A percentile compares a stretch with the other conserved stretches of the same genome.
phyloP scores from a whole-genome alignment of 1,140 invertebrate species.

The Eupristina koningsbergeri region DNA sequence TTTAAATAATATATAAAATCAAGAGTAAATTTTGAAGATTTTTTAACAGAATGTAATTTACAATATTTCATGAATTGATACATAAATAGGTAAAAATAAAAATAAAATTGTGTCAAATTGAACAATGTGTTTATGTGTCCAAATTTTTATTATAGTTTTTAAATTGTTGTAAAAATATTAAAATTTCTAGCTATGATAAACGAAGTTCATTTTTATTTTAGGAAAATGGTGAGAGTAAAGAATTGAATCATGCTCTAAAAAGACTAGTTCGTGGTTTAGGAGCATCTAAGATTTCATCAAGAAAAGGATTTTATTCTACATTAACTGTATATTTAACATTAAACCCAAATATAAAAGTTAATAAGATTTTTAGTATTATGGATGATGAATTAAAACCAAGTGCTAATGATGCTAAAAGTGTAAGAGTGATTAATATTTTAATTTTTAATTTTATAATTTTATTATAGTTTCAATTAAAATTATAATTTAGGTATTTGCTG shows the following conservation, averaged over 20 bases:
- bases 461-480: slow-evolving; percentile 44
- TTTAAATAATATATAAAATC: neutral
- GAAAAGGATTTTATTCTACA: slow-evolving; percentile 74
- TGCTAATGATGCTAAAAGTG: slow-evolving; percentile 72
- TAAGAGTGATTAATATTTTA: slow-evolving; percentile 62
- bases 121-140: neutral
- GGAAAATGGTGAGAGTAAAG: slow-evolving; percentile 65
- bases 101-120: neutral
- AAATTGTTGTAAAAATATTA: neutral
- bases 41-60: neutral
- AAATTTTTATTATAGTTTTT: neutral
- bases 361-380: slow-evolving; percentile 70
- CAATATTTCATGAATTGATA: neutral
- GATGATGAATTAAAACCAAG: slow-evolving; percentile 72
- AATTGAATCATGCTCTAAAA: slow-evolving; percentile 73
- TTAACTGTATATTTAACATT: slow-evolving; percentile 71
- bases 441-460: slow-evolving; percentile 19
- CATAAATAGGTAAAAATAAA: neutral
- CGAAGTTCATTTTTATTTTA: slow-evolving; percentile 51
- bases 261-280: slow-evolving; percentile 75
- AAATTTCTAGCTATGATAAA: neutral
- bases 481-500: slow-evolving; percentile 78
- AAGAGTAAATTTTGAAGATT: neutral
- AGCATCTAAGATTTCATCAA: slow-evolving; percentile 67
- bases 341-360: slow-evolving; percentile 63